Evolutionary conservation across 2,888 invertebrate genomes (phyloP).

Genomic region (Abrostola triplasia): DNA sequence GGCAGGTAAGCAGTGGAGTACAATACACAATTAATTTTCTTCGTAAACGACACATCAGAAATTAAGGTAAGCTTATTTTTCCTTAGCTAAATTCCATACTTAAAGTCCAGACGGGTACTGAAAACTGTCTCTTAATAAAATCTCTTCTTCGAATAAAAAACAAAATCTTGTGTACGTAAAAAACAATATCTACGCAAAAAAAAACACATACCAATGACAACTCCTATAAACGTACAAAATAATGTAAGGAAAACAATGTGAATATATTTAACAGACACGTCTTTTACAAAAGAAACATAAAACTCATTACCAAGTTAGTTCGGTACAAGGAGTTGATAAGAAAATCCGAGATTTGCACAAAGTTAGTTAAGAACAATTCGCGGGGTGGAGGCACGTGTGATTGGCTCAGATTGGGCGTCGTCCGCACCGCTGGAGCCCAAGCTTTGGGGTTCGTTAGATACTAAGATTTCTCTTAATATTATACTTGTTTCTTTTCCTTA

Average conservation of each 20-base stretch:
- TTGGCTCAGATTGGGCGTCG: conserved; percentile 5
- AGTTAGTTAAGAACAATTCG: conserved; percentile 27
- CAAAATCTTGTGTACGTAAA: too few relatives aligned
- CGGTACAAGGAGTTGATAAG: conserved; percentile 19
- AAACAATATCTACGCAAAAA: too few relatives aligned
- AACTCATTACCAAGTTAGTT: conserved; percentile 29
- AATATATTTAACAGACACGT: conserved; percentile 13
- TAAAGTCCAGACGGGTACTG: too few relatives aligned
- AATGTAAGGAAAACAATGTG: neutral
- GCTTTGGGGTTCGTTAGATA: neutral
- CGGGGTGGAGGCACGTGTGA: conserved; percentile 15
- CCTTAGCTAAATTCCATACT: too few relatives aligned
- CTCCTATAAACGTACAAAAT: neutral
- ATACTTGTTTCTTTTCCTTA: neutral
- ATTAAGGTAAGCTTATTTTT: too few relatives aligned
- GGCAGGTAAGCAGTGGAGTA: too few relatives aligned
- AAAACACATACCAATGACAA: neutral
- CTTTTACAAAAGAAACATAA: conserved; percentile 9
- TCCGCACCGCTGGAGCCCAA: neutral
- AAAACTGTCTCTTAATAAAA: too few relatives aligned
- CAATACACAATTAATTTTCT: too few relatives aligned
- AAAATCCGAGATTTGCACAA: conserved; percentile 14
- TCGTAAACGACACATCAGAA: too few relatives aligned
- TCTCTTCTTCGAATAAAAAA: too few relatives aligned
- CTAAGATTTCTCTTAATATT: neutral